These are phyloP conservation scores for Rhabdomys dilectus DNA, from an alignment of 2,113 vertebrate genomes.

Conservation along the genomic window DNA sequence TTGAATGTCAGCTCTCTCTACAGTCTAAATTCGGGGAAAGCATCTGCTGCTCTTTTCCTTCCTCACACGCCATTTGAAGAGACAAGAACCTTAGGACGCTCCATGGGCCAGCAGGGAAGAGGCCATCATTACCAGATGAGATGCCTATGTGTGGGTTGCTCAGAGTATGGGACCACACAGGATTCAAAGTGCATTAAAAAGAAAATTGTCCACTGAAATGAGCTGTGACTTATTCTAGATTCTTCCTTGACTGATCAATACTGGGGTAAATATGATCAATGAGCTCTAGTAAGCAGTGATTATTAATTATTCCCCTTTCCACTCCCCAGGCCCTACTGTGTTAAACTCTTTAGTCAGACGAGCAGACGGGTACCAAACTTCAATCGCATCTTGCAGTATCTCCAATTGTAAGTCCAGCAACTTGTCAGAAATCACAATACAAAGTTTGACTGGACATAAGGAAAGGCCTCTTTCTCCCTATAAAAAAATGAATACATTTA, in stretches of 20 bases:
- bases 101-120: background rate
- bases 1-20: constrained; percentile 41
- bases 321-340: background rate
- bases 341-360: background rate
- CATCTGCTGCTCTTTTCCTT: constrained; percentile 47
- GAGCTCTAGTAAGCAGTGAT: background rate
- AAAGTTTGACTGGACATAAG: background rate
- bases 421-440: background rate
- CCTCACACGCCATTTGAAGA: constrained; percentile 47
- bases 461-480: background rate
- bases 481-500: constrained; percentile 19
- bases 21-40: background rate
- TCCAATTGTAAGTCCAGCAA: constrained; percentile 2
- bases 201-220: background rate
- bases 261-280: background rate
- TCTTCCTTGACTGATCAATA: background rate
- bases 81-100: background rate
- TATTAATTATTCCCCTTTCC: background rate
- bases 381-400: background rate
- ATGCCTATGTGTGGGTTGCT: background rate
- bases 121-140: background rate
- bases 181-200: background rate
- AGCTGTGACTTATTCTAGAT: background rate
- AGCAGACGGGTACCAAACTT: background rate
- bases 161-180: background rate